Conservation (phyloP, 2,888 invertebrate species). For the Lithosia quadra region DNA sequence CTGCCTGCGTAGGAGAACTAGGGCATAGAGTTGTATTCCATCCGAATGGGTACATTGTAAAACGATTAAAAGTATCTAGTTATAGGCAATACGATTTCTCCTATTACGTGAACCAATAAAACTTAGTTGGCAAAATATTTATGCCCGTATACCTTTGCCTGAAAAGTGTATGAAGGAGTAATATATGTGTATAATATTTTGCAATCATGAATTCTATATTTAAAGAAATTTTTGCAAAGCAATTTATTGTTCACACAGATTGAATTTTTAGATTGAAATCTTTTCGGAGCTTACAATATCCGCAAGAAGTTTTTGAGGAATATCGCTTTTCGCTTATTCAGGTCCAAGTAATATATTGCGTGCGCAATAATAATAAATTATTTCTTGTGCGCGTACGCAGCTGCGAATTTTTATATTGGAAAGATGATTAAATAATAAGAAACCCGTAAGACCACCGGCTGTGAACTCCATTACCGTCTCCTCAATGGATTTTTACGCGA, state of each 20-base stretch:
- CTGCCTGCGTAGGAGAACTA: too few species aligned
- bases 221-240: too few species aligned
- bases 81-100: too few species aligned
- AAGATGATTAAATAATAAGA: constrained; percentile 20
- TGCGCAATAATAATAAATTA: constrained; percentile 12
- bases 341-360: constrained; percentile 15
- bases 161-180: not conserved
- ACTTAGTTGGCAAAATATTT: too few species aligned
- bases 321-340: constrained; percentile 1
- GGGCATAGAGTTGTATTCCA: too few species aligned
- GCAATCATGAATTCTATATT: too few species aligned
- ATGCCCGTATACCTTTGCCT: too few species aligned
- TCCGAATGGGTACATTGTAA: too few species aligned
- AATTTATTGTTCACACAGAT: not conserved
- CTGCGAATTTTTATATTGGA: constrained; percentile 14
- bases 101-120: too few species aligned
- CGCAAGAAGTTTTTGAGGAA: not conserved
- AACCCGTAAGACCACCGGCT: constrained; percentile 24
- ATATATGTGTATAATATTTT: too few species aligned
- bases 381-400: constrained; percentile 13
- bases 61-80: too few species aligned
- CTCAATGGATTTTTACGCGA: constrained; percentile 18
- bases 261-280: not conserved
- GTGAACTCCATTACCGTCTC: constrained; percentile 25
- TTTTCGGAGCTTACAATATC: not conserved